A percentile compares a stretch with the other conserved stretches of the same genome.
These are phyloP conservation scores for Polia nebulosa DNA, from an alignment of 2,888 invertebrate genomes.

Conservation along the genomic window DNA sequence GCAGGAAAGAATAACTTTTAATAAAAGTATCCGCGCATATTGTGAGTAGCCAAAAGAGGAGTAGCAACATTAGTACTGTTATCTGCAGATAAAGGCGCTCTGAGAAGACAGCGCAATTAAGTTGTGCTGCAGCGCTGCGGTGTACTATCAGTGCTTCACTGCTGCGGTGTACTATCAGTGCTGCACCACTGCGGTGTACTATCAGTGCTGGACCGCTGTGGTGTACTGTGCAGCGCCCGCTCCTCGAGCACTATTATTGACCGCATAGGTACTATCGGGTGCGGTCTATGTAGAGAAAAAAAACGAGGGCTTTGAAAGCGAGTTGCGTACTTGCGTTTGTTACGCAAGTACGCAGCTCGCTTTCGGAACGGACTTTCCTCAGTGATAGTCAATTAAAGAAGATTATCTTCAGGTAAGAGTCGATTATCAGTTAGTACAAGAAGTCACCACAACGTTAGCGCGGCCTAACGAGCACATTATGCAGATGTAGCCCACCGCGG, in stretches of 20 bases:
- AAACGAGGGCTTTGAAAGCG: not conserved
- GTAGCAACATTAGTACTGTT: not conserved
- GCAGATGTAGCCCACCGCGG: not conserved
- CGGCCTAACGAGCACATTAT: not conserved
- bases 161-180: no score
- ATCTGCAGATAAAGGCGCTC: not conserved
- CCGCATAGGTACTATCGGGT: not conserved
- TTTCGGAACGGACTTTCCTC: not conserved
- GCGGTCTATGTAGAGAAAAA: not conserved
- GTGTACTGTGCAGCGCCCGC: no score
- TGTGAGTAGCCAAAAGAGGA: not conserved
- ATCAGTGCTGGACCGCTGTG: no score
- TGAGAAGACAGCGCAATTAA: not conserved
- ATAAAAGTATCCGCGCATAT: not conserved
- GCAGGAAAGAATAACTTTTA: slow-evolving; percentile 5
- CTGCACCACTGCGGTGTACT: no score
- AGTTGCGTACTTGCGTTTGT: not conserved
- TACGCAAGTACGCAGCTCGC: no score
- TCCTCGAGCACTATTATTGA: no score
- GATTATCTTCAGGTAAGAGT: not conserved
- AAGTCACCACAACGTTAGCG: not conserved
- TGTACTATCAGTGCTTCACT: no score
- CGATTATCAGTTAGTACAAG: slow-evolving; percentile 5
- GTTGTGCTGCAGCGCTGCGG: not conserved
- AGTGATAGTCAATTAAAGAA: not conserved